A percentile compares a stretch with the other conserved stretches of the same genome.
phyloP scores from a whole-genome alignment of 2,113 vertebrate species.

The Notechis scutatus region DNA sequence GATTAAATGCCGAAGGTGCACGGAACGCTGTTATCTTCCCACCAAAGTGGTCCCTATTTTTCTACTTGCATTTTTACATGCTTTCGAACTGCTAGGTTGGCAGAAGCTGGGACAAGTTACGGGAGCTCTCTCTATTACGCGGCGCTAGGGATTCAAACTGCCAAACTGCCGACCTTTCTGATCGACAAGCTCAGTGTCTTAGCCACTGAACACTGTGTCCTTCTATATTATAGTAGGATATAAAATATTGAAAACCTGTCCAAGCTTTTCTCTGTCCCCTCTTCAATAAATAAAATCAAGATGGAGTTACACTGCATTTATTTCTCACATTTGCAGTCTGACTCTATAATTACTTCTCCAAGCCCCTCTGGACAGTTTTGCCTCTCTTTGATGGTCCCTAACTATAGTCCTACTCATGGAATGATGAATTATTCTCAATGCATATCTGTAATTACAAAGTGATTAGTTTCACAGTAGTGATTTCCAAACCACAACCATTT shows the following conservation, averaged over 20 bases:
- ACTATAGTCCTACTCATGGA: neutral
- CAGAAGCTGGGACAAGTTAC: too few species aligned
- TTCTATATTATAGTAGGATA: neutral
- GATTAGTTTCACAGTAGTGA: neutral
- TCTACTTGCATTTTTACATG: too few species aligned
- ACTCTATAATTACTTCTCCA: neutral
- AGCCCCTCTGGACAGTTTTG: neutral
- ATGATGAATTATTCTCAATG: neutral
- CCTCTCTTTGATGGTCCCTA: neutral
- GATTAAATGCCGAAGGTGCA: too few species aligned
- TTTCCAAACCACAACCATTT: neutral
- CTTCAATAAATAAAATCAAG: neutral
- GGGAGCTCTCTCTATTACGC: too few species aligned
- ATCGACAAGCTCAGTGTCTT: too few species aligned
- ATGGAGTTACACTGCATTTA: neutral
- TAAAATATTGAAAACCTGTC: neutral
- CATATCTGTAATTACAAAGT: neutral
- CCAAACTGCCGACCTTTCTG: too few species aligned
- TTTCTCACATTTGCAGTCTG: neutral
- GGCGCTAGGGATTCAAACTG: too few species aligned
- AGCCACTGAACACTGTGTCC: too few species aligned
- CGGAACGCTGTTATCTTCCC: too few species aligned
- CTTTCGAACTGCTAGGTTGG: too few species aligned
- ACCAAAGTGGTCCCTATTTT: too few species aligned
- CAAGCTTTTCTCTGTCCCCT: neutral